A percentile compares a stretch with the other conserved stretches of the same genome.
These are phyloP conservation scores for Callyntrura sp. DNA, from an alignment of 2,888 invertebrate species.

Conservation along the genomic window DNA sequence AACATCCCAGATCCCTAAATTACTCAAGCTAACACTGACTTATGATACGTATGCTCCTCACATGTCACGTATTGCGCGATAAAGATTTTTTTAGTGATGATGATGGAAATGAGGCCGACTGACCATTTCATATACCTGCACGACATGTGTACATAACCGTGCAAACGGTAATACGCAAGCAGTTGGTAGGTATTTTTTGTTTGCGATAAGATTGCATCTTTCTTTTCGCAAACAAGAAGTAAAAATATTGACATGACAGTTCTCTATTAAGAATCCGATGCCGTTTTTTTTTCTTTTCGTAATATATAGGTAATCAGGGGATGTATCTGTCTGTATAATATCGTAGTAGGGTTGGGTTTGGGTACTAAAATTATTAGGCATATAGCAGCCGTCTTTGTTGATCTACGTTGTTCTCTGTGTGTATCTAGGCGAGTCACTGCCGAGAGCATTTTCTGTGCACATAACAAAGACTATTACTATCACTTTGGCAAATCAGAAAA, in stretches of 20 bases:
- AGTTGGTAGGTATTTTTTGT: slow-evolving; percentile 32
- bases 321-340: too few species aligned
- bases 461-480: slow-evolving; percentile 77
- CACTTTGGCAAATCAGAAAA: slow-evolving; percentile 75
- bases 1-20: slow-evolving; percentile 28
- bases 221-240: background rate
- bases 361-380: too few species aligned
- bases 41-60: too few species aligned
- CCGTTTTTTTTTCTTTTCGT: too few species aligned
- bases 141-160: background rate
- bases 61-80: too few species aligned
- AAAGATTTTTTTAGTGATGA: too few species aligned
- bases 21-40: background rate
- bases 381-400: too few species aligned
- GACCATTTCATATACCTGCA: background rate
- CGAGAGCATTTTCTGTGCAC: slow-evolving; percentile 78
- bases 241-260: background rate
- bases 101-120: too few species aligned
- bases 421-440: slow-evolving; percentile 76
- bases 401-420: too few species aligned
- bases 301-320: too few species aligned
- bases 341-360: too few species aligned
- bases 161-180: too few species aligned
- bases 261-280: background rate
- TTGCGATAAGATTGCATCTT: slow-evolving; percentile 9